Evolutionary conservation across 2,113 vertebrate genomes (phyloP).

Genomic region (Channa argus): DNA sequence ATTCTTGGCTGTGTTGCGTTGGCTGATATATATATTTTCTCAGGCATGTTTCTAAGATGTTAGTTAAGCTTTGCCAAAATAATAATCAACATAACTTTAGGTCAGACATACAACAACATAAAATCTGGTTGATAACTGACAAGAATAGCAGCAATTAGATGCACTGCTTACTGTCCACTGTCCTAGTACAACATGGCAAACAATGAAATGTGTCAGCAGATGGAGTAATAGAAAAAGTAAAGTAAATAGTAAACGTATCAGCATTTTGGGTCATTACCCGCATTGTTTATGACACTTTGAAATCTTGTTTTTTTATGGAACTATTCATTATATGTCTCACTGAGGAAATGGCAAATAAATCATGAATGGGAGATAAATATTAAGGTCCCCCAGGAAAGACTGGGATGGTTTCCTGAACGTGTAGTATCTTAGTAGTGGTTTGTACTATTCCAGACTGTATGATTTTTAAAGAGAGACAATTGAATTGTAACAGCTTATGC

Average conservation of each 20-base stretch:
- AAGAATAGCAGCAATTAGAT: too few relatives aligned
- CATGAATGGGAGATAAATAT: not conserved
- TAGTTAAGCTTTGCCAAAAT: conserved; percentile 7
- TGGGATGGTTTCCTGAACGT: not conserved
- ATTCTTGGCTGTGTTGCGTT: conserved; percentile 45
- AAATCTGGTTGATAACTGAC: too few relatives aligned
- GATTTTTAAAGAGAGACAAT: not conserved
- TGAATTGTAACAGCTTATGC: not conserved
- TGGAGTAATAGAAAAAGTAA: too few relatives aligned
- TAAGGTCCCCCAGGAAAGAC: not conserved
- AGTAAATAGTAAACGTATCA: too few relatives aligned
- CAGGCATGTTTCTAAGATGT: conserved; percentile 39
- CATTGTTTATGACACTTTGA: too few relatives aligned
- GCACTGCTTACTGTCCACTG: too few relatives aligned
- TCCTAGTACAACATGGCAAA: too few relatives aligned
- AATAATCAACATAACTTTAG: conserved; percentile 1
- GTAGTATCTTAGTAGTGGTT: not conserved
- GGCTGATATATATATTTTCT: conserved; percentile 41
- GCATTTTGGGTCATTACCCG: too few relatives aligned
- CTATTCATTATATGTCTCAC: too few relatives aligned
- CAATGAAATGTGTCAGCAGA: too few relatives aligned
- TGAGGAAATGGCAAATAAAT: too few relatives aligned
- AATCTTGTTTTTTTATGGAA: too few relatives aligned
- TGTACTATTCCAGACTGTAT: not conserved
- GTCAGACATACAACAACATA: not conserved